Percentiles rank a stretch among this genome's conserved stretches.
Evolutionary conservation across 2,113 vertebrate species (phyloP).

Genomic region (Ammospiza nelsoni): DNA sequence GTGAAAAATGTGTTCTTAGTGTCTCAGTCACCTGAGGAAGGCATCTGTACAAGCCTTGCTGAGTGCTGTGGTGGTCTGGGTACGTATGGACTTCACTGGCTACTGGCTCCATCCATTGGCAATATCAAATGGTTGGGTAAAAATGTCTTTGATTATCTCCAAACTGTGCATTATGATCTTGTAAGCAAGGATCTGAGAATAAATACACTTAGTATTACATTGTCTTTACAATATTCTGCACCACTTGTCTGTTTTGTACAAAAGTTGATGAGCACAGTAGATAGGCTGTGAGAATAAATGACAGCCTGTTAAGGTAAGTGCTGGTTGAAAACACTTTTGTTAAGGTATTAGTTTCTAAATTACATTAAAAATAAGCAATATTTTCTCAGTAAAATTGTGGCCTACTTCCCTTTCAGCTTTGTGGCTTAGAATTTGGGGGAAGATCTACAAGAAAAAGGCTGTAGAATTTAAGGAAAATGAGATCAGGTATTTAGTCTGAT

Average conservation of each 20-base stretch:
- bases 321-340: neutral
- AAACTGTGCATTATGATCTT: neutral
- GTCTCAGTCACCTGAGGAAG: neutral
- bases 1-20: neutral
- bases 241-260: neutral
- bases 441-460: neutral
- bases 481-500: neutral
- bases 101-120: neutral
- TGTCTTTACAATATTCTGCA: neutral
- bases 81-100: fast-evolving
- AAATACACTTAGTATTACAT: neutral
- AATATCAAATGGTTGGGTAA: neutral
- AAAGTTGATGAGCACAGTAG: neutral
- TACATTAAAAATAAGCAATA: neutral
- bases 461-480: neutral
- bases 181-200: neutral
- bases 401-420: neutral
- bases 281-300: neutral
- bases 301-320: neutral
- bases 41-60: neutral
- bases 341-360: neutral
- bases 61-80: neutral
- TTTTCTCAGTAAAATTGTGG: neutral
- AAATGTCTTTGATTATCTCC: neutral
- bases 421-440: neutral